Percentiles rank a stretch among this genome's conserved stretches.
These are phyloP conservation scores for Pogonophryne albipinna DNA, from an alignment of 2,797 vertebrate genomes.

Conservation along the genomic window DNA sequence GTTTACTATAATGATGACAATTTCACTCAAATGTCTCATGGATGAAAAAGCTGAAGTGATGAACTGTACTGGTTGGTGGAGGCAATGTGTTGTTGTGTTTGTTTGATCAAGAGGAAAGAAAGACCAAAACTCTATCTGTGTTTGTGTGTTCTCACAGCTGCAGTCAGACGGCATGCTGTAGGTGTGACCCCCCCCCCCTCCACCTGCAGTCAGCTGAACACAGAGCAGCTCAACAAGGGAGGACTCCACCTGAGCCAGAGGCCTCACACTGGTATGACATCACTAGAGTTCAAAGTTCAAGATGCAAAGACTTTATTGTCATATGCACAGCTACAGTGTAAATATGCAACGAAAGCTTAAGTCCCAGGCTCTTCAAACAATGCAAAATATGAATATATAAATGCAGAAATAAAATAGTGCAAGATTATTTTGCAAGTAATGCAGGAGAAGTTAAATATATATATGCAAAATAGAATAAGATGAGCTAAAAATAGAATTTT, in stretches of 20 bases:
- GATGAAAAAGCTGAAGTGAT: neutral
- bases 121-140: neutral
- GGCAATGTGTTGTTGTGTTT: neutral
- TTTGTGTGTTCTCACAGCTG: slow-evolving; percentile 16
- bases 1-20: neutral
- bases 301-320: no score
- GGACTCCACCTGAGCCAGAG: slow-evolving; percentile 79
- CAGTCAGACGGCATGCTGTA: neutral
- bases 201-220: slow-evolving; percentile 75
- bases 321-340: no score
- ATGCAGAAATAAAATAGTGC: no score
- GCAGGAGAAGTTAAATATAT: no score
- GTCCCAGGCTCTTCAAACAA: no score
- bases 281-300: no score
- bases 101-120: neutral
- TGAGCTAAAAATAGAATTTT: no score
- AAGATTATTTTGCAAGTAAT: no score
- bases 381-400: no score
- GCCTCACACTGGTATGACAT: slow-evolving; percentile 51
- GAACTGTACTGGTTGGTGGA: no score
- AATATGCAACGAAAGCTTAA: no score
- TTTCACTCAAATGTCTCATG: neutral
- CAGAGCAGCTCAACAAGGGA: slow-evolving; percentile 88
- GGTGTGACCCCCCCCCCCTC: slow-evolving; percentile 17
- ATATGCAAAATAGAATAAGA: no score